Base-by-base conservation (phyloP, 2,113 vertebrate species). In the Amia ocellicauda region DNA sequence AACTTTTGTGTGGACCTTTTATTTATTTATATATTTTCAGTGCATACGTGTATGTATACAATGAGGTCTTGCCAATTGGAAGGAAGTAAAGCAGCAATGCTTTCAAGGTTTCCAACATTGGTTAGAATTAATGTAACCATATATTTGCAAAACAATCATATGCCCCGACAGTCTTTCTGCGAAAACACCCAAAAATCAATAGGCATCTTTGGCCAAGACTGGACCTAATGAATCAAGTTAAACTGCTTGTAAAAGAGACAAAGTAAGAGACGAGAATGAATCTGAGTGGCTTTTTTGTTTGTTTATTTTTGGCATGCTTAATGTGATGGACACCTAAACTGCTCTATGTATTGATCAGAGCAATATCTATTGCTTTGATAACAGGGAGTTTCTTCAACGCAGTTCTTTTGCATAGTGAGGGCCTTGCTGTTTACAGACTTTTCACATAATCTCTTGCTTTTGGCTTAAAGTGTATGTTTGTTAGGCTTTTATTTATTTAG, bases 161-260 rank as follows among this genome's bases (percentile, higher is more conserved):
- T 24, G 4, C 29, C 20, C 53, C 20, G 45, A 14, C 54, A 11
- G 55, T 41, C 28, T 24, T 24, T 24, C 11, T 42, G 19, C 11
- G 40, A 24, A 47, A 45, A 50, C 45, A 13, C 45, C 17, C 23
- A 43, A 26, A 28, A 66, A 43, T 66, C 47, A 40, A 59, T 59
- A 51, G 56, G 3, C 29, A 27, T 7, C 43, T 58, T 40, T n/a
- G 53, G 54, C 14, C 26, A 47, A 9, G 17, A 14, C 23, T 54
- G 43, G 27, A 16, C 43, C 50, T 40, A 47, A 58, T 42, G 55
- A 59, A 52, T 58, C 55, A 31, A 52, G 14, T 31, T 31, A 40
- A 58, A 50, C 54, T 10, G 55, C 54, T 40, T 19, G 26, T 57
- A 13, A 47, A 31, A 22, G 36, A 27, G 36, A 24, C 36, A 14